A percentile compares a stretch with the other conserved stretches of the same genome.
These are phyloP conservation scores for Daphoenositta chrysoptera DNA, from an alignment of 2,113 vertebrate species.

Conservation along the genomic window DNA sequence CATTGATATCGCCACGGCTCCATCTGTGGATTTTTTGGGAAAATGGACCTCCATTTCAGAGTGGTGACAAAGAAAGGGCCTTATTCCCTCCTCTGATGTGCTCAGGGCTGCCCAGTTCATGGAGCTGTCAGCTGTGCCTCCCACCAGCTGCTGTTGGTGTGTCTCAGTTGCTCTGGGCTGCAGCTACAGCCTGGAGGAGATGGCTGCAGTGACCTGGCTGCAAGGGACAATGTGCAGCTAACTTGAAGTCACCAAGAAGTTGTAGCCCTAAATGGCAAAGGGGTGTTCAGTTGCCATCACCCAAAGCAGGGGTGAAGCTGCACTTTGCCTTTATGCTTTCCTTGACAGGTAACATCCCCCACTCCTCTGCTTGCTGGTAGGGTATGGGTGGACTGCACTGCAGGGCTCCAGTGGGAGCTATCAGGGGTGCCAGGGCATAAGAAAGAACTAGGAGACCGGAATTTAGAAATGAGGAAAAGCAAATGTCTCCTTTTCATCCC, in stretches of 20 bases:
- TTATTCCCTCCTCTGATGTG: neutral
- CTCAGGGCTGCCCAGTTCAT: neutral
- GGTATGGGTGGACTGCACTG: neutral
- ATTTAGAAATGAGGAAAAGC: neutral
- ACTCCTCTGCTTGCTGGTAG: neutral
- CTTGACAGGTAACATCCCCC: neutral
- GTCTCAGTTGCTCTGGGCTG: neutral
- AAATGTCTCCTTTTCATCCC: neutral
- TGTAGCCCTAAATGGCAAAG: neutral
- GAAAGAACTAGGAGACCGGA: neutral
- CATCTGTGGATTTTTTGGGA: neutral
- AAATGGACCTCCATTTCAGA: neutral
- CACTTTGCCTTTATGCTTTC: neutral
- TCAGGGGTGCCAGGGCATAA: neutral
- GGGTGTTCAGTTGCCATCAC: neutral
- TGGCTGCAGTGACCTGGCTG: neutral
- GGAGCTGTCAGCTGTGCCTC: neutral
- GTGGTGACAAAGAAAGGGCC: neutral
- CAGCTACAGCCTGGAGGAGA: neutral
- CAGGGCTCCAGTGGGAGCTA: neutral
- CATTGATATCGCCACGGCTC: fast-evolving
- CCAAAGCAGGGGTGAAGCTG: neutral
- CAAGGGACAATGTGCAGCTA: neutral
- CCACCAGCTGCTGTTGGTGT: neutral
- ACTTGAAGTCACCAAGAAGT: neutral